Evolutionary conservation across 2,888 invertebrate species (phyloP).

Genomic region (Nesidiocoris tenuis): DNA sequence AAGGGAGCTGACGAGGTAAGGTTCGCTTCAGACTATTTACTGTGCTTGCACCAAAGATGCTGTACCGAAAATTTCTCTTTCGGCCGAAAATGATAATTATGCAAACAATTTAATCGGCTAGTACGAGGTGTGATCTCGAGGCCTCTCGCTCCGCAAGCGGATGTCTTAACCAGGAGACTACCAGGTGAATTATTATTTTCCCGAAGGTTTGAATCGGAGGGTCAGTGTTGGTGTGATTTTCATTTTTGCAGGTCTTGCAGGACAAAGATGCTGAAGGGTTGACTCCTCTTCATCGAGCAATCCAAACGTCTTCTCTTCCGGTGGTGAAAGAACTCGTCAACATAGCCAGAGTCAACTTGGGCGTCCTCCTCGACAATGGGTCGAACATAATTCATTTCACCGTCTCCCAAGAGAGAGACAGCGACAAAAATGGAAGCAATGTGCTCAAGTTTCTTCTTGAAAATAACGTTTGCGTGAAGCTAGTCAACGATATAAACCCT

Average conservation of each 20-base stretch:
- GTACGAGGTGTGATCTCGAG: no score
- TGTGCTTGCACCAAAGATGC: no score
- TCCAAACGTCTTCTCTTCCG: neutral
- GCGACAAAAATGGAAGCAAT: neutral
- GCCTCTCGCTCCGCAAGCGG: no score
- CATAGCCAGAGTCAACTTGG: constrained; percentile 8
- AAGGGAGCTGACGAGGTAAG: constrained; percentile 53
- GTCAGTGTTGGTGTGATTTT: neutral
- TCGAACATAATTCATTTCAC: constrained; percentile 28
- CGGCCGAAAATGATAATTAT: no score
- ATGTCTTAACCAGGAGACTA: no score
- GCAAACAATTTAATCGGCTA: no score
- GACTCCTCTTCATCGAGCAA: constrained; percentile 23
- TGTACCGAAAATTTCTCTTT: no score
- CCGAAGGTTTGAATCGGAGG: no score
- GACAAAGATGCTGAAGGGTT: constrained; percentile 14
- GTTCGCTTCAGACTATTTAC: neutral
- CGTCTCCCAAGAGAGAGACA: neutral
- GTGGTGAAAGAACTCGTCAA: constrained; percentile 10
- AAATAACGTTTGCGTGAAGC: neutral
- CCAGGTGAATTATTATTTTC: no score
- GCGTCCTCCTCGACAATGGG: constrained; percentile 7
- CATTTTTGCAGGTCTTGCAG: constrained; percentile 55
- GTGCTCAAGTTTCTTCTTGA: neutral
- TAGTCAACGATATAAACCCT: constrained; percentile 8